These are phyloP conservation scores for Lasioglossum lativentre DNA, from an alignment of 2,888 invertebrate species.

Conservation along the genomic window DNA sequence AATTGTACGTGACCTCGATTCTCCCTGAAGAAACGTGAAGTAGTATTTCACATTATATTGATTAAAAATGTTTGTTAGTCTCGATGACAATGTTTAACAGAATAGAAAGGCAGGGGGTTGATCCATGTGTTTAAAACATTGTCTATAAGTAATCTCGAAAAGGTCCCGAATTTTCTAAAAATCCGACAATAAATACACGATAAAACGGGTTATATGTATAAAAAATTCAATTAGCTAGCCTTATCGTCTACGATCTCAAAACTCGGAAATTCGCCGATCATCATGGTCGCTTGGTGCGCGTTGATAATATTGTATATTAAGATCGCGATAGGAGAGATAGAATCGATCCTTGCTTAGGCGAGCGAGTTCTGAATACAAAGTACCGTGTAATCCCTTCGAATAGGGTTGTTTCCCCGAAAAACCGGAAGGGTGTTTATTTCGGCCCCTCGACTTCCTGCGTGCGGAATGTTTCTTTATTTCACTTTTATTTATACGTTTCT, in stretches of 20 bases:
- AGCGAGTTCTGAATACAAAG: constrained; percentile 57
- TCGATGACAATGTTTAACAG: not conserved
- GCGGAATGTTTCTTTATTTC: constrained; percentile 49
- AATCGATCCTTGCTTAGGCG: constrained; percentile 5
- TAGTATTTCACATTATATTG: no score
- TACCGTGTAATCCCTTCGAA: constrained; percentile 47
- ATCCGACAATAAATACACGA: constrained; percentile 34
- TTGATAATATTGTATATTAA: constrained; percentile 2
- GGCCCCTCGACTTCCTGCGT: constrained; percentile 57
- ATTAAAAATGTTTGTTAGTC: not conserved
- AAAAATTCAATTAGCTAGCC: constrained; percentile 34
- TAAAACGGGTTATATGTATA: constrained; percentile 51
- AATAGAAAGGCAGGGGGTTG: constrained; percentile 4
- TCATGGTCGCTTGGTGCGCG: not conserved
- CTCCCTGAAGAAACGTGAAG: not conserved
- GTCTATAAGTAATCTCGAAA: constrained; percentile 11
- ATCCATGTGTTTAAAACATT: constrained; percentile 13
- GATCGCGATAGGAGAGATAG: constrained; percentile 2
- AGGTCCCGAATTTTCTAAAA: constrained; percentile 49
- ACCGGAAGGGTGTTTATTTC: constrained; percentile 49
- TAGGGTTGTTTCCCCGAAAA: constrained; percentile 36
- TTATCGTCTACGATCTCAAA: constrained; percentile 43
- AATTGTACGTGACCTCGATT: not conserved
- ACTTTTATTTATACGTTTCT: constrained; percentile 68
- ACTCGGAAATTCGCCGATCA: constrained; percentile 12